A percentile compares a stretch with the other conserved stretches of the same genome.
phyloP scores from a whole-genome alignment of 2,113 vertebrate genomes.

The Telmatochromis sp. region DNA sequence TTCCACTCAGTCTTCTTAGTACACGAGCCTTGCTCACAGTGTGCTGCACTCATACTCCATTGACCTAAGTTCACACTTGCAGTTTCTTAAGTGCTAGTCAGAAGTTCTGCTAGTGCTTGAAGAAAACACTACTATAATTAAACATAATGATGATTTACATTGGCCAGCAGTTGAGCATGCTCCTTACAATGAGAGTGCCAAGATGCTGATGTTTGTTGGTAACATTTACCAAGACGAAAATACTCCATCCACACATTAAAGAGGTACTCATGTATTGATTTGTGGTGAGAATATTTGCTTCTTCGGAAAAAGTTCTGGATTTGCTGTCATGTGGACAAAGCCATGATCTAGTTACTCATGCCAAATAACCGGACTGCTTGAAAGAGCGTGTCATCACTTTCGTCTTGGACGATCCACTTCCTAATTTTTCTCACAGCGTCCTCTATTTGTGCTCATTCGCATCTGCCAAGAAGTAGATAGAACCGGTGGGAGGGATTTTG shows the following conservation, averaged over 20 bases:
- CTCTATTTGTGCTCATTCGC: neutral
- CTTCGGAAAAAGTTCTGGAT: neutral
- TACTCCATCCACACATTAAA: neutral
- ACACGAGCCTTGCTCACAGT: neutral
- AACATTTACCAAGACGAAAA: neutral
- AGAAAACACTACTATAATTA: neutral
- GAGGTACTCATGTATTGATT: neutral
- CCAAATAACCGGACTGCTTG: neutral
- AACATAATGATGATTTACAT: neutral
- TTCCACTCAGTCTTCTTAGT: neutral
- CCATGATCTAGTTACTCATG: neutral
- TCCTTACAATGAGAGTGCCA: neutral
- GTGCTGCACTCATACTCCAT: neutral
- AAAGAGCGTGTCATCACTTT: conserved; percentile 4
- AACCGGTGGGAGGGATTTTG: neutral
- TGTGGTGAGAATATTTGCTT: neutral
- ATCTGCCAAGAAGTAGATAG: conserved; percentile 8
- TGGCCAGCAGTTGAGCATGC: neutral
- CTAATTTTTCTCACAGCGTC: conserved; percentile 12
- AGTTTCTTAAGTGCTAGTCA: neutral
- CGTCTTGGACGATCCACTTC: neutral
- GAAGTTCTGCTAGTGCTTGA: neutral
- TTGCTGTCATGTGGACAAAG: neutral
- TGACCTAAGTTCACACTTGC: neutral
- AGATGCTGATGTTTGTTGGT: neutral